A percentile compares a stretch with the other conserved stretches of the same genome.
These are phyloP conservation scores for Stigmatopora argus DNA, from an alignment of 2,113 vertebrate genomes.

Conservation along the genomic window DNA sequence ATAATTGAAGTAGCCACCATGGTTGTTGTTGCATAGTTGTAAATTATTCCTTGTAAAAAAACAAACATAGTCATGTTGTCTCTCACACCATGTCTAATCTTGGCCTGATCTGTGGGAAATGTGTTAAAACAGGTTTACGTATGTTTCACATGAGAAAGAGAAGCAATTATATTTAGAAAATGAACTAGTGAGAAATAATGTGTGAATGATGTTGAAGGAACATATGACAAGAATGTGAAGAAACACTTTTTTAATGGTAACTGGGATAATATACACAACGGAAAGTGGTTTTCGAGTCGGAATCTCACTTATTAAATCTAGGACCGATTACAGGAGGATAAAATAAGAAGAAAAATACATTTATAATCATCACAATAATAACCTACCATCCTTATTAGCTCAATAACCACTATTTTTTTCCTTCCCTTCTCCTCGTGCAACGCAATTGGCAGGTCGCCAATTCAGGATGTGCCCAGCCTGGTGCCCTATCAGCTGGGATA, in stretches of 20 bases:
- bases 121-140: slow-evolving; percentile 21
- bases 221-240: background rate
- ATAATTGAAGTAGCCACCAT: background rate
- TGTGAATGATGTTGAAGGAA: background rate
- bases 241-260: background rate
- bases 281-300: background rate
- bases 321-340: background rate
- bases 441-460: no score
- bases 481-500: no score
- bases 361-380: background rate
- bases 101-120: background rate
- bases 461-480: no score
- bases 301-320: background rate
- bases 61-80: background rate
- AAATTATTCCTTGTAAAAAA: slow-evolving; percentile 3
- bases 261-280: background rate
- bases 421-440: no score
- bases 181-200: background rate
- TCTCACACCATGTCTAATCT: slow-evolving; percentile 21
- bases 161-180: background rate
- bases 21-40: background rate
- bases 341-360: background rate
- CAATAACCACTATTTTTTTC: no score
- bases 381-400: no score
- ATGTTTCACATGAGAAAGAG: background rate